Percentiles rank a stretch among this genome's conserved stretches.
These are phyloP conservation scores for Adoxophyes honmai DNA, from an alignment of 1,140 invertebrate genomes.

Conservation along the genomic window DNA sequence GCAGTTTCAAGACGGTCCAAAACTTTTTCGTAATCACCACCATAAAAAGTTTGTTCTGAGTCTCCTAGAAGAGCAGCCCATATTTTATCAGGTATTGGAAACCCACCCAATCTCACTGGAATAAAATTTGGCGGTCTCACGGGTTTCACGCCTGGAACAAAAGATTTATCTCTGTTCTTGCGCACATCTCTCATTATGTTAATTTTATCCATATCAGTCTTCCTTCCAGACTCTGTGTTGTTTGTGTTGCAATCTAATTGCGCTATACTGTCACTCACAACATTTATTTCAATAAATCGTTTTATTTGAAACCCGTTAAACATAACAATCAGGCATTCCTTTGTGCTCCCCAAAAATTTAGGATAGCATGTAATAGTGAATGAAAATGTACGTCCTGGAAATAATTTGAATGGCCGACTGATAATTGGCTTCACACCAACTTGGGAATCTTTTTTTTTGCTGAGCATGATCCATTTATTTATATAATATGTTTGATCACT, in stretches of 20 bases:
- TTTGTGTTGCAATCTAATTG: conserved; percentile 24
- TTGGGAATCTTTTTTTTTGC: conserved; percentile 56
- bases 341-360: conserved; percentile 57
- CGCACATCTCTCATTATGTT: conserved; percentile 44
- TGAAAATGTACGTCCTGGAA: conserved; percentile 39
- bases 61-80: conserved; percentile 71
- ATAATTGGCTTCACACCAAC: conserved; percentile 51
- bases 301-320: conserved; percentile 64
- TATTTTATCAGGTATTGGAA: conserved; percentile 78
- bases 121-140: conserved; percentile 78
- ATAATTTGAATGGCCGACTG: conserved; percentile 38
- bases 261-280: conserved; percentile 32
- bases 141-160: conserved; percentile 78
- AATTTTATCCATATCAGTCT: conserved; percentile 30
- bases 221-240: background rate
- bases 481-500: conserved; percentile 45
- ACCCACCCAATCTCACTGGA: conserved; percentile 70
- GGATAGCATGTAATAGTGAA: conserved; percentile 56
- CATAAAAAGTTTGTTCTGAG: conserved; percentile 48
- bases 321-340: conserved; percentile 53
- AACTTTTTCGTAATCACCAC: conserved; percentile 48
- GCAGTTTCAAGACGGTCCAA: conserved; percentile 50
- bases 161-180: conserved; percentile 36
- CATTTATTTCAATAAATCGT: conserved; percentile 54
- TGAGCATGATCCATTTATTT: conserved; percentile 60